phyloP scores from a whole-genome alignment of 1,140 invertebrate genomes.

The Diorhabda sublineata region DNA sequence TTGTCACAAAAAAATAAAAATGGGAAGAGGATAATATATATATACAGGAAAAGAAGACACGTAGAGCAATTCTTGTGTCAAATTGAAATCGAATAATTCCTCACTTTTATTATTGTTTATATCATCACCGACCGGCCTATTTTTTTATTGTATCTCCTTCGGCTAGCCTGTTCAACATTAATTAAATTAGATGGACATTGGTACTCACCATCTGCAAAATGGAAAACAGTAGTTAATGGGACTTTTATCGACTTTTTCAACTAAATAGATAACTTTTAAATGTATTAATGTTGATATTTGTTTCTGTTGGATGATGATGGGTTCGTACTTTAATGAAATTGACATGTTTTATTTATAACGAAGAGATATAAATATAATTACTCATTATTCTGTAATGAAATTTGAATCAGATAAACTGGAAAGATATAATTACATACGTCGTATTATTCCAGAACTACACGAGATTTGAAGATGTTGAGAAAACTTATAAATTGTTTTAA shows the following conservation, averaged over 20 bases:
- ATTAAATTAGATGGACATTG: slow-evolving; percentile 35
- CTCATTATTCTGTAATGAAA: too few species aligned
- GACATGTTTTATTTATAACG: slow-evolving; percentile 1
- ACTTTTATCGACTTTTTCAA: slow-evolving; percentile 23
- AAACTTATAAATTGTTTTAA: too few species aligned
- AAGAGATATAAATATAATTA: background rate
- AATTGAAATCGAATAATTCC: too few species aligned
- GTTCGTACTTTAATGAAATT: background rate
- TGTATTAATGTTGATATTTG: background rate
- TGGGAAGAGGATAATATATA: too few species aligned
- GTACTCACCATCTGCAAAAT: slow-evolving; percentile 33
- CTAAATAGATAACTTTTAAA: slow-evolving; percentile 3
- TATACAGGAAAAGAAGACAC: too few species aligned
- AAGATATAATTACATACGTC: too few species aligned
- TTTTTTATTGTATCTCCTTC: slow-evolving; percentile 34
- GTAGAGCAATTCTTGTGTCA: too few species aligned
- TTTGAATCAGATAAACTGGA: too few species aligned
- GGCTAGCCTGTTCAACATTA: slow-evolving; percentile 29
- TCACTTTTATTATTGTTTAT: too few species aligned
- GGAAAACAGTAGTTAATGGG: slow-evolving; percentile 33
- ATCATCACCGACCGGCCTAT: slow-evolving; percentile 13
- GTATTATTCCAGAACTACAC: too few species aligned
- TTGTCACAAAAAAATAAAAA: too few species aligned
- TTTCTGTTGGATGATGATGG: background rate
- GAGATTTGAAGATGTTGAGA: too few species aligned